Conservation (phyloP, 1,140 invertebrate species). For the Drosophila nannoptera region DNA sequence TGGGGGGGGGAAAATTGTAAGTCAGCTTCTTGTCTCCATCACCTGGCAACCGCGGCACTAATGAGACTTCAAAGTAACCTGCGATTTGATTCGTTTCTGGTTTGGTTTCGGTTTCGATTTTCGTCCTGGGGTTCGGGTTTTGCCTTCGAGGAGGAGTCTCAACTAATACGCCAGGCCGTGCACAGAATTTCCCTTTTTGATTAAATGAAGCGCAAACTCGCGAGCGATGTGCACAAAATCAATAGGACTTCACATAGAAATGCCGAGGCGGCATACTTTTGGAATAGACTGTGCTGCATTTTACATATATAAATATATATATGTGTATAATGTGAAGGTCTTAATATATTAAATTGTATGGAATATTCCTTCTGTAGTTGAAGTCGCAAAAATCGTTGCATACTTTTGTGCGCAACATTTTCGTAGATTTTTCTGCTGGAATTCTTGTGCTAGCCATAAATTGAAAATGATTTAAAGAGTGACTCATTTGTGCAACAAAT, state of each 20-base stretch:
- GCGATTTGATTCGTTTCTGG: conserved; percentile 66
- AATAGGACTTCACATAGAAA: conserved; percentile 30
- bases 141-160: conserved; percentile 13
- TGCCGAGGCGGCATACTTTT: conserved; percentile 22
- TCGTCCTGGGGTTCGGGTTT: too few species aligned
- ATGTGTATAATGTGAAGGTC: too few species aligned
- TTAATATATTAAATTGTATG: too few species aligned
- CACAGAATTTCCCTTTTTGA: conserved; percentile 36
- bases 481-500: conserved; percentile 66
- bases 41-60: conserved; percentile 71
- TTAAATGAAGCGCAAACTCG: conserved; percentile 63
- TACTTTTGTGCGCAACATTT: too few species aligned
- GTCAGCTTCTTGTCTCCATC: conserved; percentile 32
- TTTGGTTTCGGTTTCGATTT: conserved; percentile 48
- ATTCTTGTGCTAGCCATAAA: too few species aligned
- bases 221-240: conserved; percentile 53
- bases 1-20: conserved; percentile 22
- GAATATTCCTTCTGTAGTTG: too few species aligned
- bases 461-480: conserved; percentile 22
- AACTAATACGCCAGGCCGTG: conserved; percentile 38
- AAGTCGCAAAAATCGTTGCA: too few species aligned
- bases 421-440: too few species aligned
- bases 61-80: conserved; percentile 70
- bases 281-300: background rate
- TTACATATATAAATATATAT: background rate